Evolutionary conservation across 2,113 vertebrate species (phyloP).

Genomic region (Girardinichthys multiradiatus): DNA sequence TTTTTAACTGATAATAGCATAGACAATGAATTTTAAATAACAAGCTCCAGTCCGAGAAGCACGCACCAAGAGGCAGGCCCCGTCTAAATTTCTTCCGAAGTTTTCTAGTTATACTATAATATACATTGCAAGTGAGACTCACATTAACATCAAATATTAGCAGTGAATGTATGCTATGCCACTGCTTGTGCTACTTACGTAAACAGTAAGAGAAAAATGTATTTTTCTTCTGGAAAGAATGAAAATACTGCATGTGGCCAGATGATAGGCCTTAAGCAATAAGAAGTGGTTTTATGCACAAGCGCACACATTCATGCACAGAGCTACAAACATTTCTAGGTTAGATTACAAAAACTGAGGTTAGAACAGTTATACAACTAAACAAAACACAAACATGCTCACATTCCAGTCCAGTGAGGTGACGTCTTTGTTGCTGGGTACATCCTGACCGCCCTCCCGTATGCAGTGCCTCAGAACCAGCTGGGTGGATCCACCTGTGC

Average conservation of each 20-base stretch:
- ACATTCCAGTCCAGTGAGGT: slow-evolving; percentile 99
- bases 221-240: slow-evolving; percentile 1
- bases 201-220: neutral
- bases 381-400: slow-evolving; percentile 67
- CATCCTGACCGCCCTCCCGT: slow-evolving; percentile 97
- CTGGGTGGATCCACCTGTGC: slow-evolving; percentile 93
- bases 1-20: too few species aligned
- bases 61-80: too few species aligned
- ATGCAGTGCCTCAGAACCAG: slow-evolving; percentile 98
- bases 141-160: too few species aligned
- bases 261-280: slow-evolving; percentile 39
- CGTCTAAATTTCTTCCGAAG: too few species aligned
- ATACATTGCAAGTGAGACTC: too few species aligned
- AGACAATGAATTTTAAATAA: too few species aligned
- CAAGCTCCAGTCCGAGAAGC: too few species aligned
- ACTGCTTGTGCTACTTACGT: too few species aligned
- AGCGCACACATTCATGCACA: neutral
- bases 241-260: neutral
- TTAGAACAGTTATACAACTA: too few species aligned
- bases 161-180: too few species aligned
- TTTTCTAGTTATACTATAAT: too few species aligned
- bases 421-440: slow-evolving; percentile 99
- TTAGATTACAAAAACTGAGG: slow-evolving; percentile 33
- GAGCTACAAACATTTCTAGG: slow-evolving; percentile 3
- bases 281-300: slow-evolving; percentile 14